These are phyloP conservation scores for Mellilla xanthometata DNA, from an alignment of 2,888 invertebrate species.

Conservation along the genomic window DNA sequence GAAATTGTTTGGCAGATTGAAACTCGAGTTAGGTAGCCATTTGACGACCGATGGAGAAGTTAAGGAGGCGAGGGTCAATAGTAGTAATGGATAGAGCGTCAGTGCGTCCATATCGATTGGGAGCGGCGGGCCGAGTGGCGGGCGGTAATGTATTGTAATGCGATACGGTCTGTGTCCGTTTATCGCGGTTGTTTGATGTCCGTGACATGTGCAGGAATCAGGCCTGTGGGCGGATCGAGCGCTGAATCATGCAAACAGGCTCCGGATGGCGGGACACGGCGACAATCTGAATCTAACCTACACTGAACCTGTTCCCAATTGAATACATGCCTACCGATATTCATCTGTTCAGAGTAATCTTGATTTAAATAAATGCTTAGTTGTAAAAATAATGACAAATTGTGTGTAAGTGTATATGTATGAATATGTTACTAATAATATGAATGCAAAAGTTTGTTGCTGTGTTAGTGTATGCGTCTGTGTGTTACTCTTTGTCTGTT, in stretches of 20 bases:
- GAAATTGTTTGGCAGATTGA: constrained; percentile 61
- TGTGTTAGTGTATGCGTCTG: no score
- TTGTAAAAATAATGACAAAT: no score
- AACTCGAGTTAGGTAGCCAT: constrained; percentile 64
- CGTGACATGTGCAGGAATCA: constrained; percentile 46
- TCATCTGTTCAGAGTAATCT: no score
- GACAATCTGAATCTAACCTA: constrained; percentile 5
- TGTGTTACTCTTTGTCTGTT: no score
- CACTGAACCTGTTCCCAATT: not conserved
- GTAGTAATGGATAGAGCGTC: constrained; percentile 27
- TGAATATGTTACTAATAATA: no score
- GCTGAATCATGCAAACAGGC: constrained; percentile 26
- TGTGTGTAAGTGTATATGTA: no score
- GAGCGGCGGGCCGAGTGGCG: constrained; percentile 30
- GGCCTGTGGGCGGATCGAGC: constrained; percentile 32
- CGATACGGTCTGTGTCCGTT: constrained; percentile 62
- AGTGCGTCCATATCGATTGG: constrained; percentile 30
- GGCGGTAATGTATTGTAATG: constrained; percentile 47
- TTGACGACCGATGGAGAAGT: constrained; percentile 51
- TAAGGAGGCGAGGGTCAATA: constrained; percentile 35
- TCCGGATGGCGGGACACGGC: constrained; percentile 9
- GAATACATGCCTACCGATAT: not conserved
- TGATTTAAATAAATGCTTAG: no score
- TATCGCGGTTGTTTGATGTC: constrained; percentile 44
- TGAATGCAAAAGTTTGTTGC: no score